phyloP scores from a whole-genome alignment of 2,888 invertebrate genomes.

The Epiblema foenella region DNA sequence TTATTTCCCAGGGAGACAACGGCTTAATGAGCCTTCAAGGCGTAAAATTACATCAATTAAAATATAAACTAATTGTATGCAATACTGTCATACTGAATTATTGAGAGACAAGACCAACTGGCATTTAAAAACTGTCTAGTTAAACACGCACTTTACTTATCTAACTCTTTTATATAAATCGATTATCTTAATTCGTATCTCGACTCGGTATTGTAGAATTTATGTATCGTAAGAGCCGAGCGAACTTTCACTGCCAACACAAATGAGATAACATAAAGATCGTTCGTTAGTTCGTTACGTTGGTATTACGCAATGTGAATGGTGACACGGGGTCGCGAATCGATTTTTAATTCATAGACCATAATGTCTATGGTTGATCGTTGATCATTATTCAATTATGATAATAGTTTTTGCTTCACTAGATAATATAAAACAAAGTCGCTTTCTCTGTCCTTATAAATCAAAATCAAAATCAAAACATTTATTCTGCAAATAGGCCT shows the following conservation, averaged over 20 bases:
- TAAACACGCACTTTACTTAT: constrained; percentile 14
- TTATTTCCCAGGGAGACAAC: too few relatives aligned
- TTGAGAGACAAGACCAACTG: neutral
- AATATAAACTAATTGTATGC: neutral
- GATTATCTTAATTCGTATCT: constrained; percentile 24
- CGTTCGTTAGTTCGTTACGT: constrained; percentile 46
- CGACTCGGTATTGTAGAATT: constrained; percentile 24
- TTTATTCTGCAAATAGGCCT: too few relatives aligned
- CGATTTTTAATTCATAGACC: constrained; percentile 21
- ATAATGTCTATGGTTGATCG: constrained; percentile 17
- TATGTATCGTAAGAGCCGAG: constrained; percentile 21
- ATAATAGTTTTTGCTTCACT: constrained; percentile 2
- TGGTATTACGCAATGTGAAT: constrained; percentile 46
- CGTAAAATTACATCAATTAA: too few relatives aligned
- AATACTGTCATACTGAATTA: neutral
- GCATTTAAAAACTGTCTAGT: constrained; percentile 18
- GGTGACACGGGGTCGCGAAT: constrained; percentile 37
- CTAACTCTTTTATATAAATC: constrained; percentile 21
- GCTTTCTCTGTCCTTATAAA: too few relatives aligned
- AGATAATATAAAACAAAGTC: too few relatives aligned
- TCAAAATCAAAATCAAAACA: too few relatives aligned
- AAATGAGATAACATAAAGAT: constrained; percentile 38
- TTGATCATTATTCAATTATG: constrained; percentile 13
- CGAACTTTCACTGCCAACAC: constrained; percentile 31
- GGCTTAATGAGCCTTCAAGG: too few relatives aligned